Conservation (phyloP, 2,113 vertebrate genomes). For the Thamnaconus septentrionalis region DNA sequence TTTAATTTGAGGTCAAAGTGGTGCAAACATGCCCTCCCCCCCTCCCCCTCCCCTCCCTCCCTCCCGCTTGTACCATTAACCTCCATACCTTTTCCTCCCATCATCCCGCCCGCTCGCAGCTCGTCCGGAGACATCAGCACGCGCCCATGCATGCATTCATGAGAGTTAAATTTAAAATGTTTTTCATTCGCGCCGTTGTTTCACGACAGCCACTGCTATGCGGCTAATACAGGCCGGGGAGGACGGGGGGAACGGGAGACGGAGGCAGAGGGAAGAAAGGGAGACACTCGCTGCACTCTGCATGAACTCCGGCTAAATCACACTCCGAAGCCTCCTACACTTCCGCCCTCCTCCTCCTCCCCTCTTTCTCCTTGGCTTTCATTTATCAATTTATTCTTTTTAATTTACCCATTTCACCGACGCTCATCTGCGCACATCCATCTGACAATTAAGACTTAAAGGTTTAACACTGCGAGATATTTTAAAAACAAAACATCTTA, state of each 20-base stretch:
- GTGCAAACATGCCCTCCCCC: neutral
- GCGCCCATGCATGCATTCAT: slow-evolving; percentile 70
- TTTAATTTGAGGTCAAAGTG: neutral
- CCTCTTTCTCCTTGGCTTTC: slow-evolving; percentile 27
- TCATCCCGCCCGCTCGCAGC: slow-evolving; percentile 39
- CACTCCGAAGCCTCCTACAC: slow-evolving; percentile 37
- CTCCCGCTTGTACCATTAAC: slow-evolving; percentile 6
- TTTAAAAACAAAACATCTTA: slow-evolving; percentile 27
- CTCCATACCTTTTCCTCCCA: slow-evolving; percentile 8
- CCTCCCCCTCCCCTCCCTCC: neutral
- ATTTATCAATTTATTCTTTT: slow-evolving; percentile 53
- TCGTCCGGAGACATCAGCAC: slow-evolving; percentile 59
- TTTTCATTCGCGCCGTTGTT: neutral
- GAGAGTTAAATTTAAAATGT: slow-evolving; percentile 56
- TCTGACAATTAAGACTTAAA: slow-evolving; percentile 36
- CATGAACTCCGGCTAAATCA: slow-evolving; percentile 61
- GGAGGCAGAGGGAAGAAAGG: slow-evolving; percentile 26
- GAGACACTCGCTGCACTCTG: slow-evolving; percentile 55
- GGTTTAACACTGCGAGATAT: slow-evolving; percentile 18
- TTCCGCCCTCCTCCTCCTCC: slow-evolving; percentile 5
- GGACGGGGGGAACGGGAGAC: neutral
- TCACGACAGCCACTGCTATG: slow-evolving; percentile 11
- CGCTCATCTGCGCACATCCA: slow-evolving; percentile 40
- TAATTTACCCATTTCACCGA: slow-evolving; percentile 3
- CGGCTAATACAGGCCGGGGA: slow-evolving; percentile 38